These are phyloP conservation scores for Cataglyphis albicans DNA, from an alignment of 2,888 invertebrate genomes.

Conservation along the genomic window DNA sequence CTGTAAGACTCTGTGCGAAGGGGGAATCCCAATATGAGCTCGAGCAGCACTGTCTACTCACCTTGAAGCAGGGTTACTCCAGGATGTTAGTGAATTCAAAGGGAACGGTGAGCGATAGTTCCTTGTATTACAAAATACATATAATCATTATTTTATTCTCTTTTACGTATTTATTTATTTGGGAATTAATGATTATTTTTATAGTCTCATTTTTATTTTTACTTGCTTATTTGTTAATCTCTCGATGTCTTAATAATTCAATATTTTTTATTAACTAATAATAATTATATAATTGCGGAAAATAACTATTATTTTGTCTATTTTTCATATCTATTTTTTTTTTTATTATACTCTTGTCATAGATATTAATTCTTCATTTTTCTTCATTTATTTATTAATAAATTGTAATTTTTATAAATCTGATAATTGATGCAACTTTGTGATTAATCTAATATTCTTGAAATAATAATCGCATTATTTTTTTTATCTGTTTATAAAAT, in stretches of 20 bases:
- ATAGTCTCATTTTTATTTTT: background rate
- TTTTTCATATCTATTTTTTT: conserved; percentile 6
- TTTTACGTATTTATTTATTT: background rate
- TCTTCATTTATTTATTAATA: background rate
- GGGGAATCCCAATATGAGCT: conserved; percentile 91
- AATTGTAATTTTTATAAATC: background rate
- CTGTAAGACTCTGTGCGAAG: conserved; percentile 90
- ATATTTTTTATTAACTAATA: background rate
- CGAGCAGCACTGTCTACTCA: conserved; percentile 91
- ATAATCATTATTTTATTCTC: background rate
- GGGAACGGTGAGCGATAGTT: conserved; percentile 86
- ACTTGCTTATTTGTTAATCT: background rate
- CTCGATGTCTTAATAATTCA: background rate
- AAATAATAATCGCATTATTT: background rate
- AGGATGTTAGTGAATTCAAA: conserved; percentile 89
- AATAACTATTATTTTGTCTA: background rate
- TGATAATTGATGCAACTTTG: background rate
- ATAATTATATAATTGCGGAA: conserved; percentile 14
- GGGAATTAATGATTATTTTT: background rate
- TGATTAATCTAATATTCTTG: conserved; percentile 3
- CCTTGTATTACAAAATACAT: background rate
- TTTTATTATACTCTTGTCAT: background rate
- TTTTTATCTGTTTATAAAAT: background rate
- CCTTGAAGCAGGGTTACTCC: conserved; percentile 92
- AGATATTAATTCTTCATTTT: background rate